Evolutionary conservation across 2,797 vertebrate species (phyloP).

Genomic region (Tympanoctomys barrerae): DNA sequence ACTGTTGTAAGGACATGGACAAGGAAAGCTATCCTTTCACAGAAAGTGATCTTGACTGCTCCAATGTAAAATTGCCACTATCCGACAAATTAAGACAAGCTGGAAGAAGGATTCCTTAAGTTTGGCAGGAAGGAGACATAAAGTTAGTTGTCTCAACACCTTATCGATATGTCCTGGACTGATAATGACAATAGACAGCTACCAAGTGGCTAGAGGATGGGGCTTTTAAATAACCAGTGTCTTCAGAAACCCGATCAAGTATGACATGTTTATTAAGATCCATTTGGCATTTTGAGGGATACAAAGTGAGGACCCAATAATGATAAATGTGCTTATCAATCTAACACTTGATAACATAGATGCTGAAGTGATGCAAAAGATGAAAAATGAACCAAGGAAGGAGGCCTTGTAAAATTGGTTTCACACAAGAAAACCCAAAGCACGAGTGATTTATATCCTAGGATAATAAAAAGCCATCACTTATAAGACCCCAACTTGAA

Average conservation of each 20-base stretch:
- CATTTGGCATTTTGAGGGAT: conserved; percentile 41
- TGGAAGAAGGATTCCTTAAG: not conserved
- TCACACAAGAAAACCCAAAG: conserved; percentile 65
- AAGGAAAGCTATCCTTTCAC: not conserved
- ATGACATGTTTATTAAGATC: conserved; percentile 59
- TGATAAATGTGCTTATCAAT: conserved; percentile 66
- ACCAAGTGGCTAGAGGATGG: not conserved
- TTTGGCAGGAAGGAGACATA: not conserved
- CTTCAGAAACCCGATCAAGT: conserved; percentile 63
- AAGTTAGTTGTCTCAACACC: not conserved
- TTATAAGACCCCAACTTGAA: not conserved
- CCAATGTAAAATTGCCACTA: not conserved
- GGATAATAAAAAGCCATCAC: conserved; percentile 52
- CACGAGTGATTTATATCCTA: conserved; percentile 63
- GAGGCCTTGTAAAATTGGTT: conserved; percentile 55
- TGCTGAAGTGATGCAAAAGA: conserved; percentile 14
- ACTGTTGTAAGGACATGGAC: not conserved
- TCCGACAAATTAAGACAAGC: not conserved
- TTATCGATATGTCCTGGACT: not conserved
- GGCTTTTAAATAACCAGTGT: conserved; percentile 36
- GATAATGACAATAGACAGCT: conserved; percentile 17
- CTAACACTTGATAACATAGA: conserved; percentile 63
- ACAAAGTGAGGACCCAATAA: conserved; percentile 65
- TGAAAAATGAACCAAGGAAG: conserved; percentile 69
- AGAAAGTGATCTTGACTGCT: not conserved